Evolutionary conservation across 2,888 invertebrate genomes (phyloP), one percentile per base, ranked within the genome.

Genomic region (Syrista parreyssii): DNA sequence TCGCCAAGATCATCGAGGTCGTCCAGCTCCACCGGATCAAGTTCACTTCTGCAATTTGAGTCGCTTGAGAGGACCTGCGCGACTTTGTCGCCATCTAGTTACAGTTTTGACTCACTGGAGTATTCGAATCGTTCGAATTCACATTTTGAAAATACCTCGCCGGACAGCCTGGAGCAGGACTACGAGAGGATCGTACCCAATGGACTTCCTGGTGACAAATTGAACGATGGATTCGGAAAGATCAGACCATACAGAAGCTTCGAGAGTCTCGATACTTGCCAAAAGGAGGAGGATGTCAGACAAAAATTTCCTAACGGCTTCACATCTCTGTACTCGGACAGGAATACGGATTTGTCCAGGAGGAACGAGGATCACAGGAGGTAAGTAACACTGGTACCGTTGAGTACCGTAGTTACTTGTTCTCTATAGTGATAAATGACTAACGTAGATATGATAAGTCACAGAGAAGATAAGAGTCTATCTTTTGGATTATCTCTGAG

Each of bases 21-120:
- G 77, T 95, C 95, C 74, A 93, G 96, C 23, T 89, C 91, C 23
- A 96, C 96, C 86, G 94, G 97, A 83, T 96, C 96, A 80, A 96
- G 96, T 83, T 96, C 96, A 85, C 93, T 97, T 81, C 93, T 97
- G 81, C 97, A 97, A 91, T 97, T 97, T 91, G 97, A 97, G 92
- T 96, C 96, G 6, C 92, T 97, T 80, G 97, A 97, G 90, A 94
- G 94, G 73, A 95, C 95, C 85, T 93, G 95, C 86, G 93, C 93
- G 80, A 92, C 93, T 1, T 90, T 92, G 69, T 93, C 93, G 33
- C 92, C 92, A 32, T 92, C 92, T 83, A 88, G 92, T 82, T 88
- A 91, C 83, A 93, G 93, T 82, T 93, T 92, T 88, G 93, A 94
- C 83, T 93, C 93, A 0, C 88, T 93, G 77, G 93, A 94, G 81